phyloP scores from a whole-genome alignment of 2,113 vertebrate genomes.

The Cyprinodon tularosa region DNA sequence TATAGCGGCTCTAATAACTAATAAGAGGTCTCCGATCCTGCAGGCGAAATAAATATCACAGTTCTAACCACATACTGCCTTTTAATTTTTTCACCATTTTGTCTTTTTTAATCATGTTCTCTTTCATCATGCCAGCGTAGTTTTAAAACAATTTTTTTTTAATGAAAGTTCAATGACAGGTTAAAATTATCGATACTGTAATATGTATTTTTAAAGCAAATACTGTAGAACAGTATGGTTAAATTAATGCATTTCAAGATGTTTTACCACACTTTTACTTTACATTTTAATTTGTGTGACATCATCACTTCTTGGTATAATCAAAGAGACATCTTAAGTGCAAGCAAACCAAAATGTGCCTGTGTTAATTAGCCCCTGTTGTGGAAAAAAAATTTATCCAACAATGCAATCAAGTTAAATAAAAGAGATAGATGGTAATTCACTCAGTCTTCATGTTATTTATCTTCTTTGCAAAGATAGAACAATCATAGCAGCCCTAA shows the following conservation, averaged over 20 bases:
- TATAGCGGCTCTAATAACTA: conserved; percentile 18
- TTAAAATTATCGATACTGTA: background rate
- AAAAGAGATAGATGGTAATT: no score
- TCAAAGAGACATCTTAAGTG: background rate
- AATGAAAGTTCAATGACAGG: background rate
- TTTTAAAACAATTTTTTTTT: background rate
- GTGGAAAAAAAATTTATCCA: no score
- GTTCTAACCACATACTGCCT: background rate
- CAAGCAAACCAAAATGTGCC: no score
- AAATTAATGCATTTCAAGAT: background rate
- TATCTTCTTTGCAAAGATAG: no score
- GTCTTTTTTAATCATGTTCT: background rate
- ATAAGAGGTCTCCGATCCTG: conserved; percentile 13
- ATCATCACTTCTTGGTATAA: background rate
- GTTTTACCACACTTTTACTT: background rate
- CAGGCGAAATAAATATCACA: background rate
- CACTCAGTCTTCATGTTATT: no score
- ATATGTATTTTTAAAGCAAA: background rate
- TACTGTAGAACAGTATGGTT: background rate
- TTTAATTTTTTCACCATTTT: background rate
- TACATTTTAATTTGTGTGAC: background rate
- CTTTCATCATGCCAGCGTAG: background rate
- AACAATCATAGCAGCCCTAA: no score
- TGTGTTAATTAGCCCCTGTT: background rate
- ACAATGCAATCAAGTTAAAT: no score